Evolutionary conservation across 2,888 invertebrate genomes (phyloP).

Genomic region (Drosophila kanekoi): DNA sequence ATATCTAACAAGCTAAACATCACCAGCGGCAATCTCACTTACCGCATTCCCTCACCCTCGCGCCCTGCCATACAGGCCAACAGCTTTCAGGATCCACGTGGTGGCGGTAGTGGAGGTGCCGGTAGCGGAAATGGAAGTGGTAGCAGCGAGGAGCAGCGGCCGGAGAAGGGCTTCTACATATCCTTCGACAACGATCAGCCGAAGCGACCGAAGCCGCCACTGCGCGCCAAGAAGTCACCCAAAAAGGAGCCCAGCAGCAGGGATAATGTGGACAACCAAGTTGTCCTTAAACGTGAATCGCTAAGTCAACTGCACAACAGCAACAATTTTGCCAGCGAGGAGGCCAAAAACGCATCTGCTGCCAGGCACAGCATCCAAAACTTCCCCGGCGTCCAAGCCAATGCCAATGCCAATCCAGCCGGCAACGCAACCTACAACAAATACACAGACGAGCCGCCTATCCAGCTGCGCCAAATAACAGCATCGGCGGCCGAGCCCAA

Average conservation of each 20-base stretch:
- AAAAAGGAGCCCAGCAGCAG: constrained; percentile 88
- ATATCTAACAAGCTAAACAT: constrained; percentile 89
- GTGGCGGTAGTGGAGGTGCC: constrained; percentile 33
- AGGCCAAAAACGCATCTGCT: constrained; percentile 84
- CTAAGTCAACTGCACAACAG: constrained; percentile 86
- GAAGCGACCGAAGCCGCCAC: constrained; percentile 94
- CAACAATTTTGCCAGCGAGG: constrained; percentile 80
- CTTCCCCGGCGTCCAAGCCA: constrained; percentile 46
- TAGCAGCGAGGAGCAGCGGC: constrained; percentile 85
- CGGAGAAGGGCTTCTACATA: constrained; percentile 96
- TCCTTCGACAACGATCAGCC: constrained; percentile 96
- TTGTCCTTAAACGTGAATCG: constrained; percentile 77
- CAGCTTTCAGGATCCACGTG: constrained; percentile 88
- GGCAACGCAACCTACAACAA: constrained; percentile 83
- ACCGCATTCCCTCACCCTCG: constrained; percentile 95
- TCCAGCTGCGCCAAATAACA: constrained; percentile 80
- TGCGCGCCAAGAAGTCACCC: constrained; percentile 92
- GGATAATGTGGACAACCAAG: constrained; percentile 81
- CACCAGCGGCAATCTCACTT: constrained; percentile 94
- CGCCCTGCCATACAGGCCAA: constrained; percentile 90
- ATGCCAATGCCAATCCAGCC: neutral
- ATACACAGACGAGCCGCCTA: constrained; percentile 83
- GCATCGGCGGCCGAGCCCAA: constrained; percentile 48
- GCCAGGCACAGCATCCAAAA: constrained; percentile 74
- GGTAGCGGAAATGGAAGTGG: constrained; percentile 50